Conservation (phyloP, 1,140 invertebrate genomes). For the Drosophila erecta region DNA sequence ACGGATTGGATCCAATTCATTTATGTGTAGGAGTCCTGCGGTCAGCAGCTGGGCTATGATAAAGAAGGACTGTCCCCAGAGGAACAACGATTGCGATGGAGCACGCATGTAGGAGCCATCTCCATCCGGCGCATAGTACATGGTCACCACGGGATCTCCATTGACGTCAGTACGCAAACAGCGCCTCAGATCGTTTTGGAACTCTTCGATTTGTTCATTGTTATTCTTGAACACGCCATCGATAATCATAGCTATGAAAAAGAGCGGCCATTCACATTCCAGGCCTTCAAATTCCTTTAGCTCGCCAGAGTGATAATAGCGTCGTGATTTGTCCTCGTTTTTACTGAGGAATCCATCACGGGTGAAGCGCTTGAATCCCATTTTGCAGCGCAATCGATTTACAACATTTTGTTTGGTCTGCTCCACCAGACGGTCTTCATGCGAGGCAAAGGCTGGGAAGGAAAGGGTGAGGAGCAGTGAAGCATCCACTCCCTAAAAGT, state of each 20-base stretch:
- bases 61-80: slow-evolving; percentile 98
- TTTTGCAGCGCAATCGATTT: slow-evolving; percentile 93
- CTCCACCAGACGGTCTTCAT: slow-evolving; percentile 94
- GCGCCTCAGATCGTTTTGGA: slow-evolving; percentile 92
- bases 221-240: slow-evolving; percentile 96
- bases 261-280: slow-evolving; percentile 99
- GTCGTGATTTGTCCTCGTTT: slow-evolving; percentile 90
- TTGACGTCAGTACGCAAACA: slow-evolving; percentile 91
- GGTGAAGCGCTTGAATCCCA: slow-evolving; percentile 97
- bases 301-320: slow-evolving; percentile 88
- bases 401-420: slow-evolving; percentile 96
- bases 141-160: slow-evolving; percentile 93
- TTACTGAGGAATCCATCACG: slow-evolving; percentile 97
- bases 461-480: slow-evolving; percentile 96
- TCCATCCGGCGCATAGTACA: slow-evolving; percentile 96
- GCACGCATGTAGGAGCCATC: slow-evolving; percentile 84
- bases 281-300: slow-evolving; percentile 97
- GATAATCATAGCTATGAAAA: slow-evolving; percentile 98
- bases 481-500: slow-evolving; percentile 93
- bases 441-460: slow-evolving; percentile 99
- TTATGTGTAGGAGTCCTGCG: slow-evolving; percentile 95
- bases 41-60: slow-evolving; percentile 96
- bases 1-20: slow-evolving; percentile 97
- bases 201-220: slow-evolving; percentile 96
- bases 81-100: slow-evolving; percentile 85